phyloP scores from a whole-genome alignment of 92 coral and sea anemone species.

The Porites divaricata region DNA sequence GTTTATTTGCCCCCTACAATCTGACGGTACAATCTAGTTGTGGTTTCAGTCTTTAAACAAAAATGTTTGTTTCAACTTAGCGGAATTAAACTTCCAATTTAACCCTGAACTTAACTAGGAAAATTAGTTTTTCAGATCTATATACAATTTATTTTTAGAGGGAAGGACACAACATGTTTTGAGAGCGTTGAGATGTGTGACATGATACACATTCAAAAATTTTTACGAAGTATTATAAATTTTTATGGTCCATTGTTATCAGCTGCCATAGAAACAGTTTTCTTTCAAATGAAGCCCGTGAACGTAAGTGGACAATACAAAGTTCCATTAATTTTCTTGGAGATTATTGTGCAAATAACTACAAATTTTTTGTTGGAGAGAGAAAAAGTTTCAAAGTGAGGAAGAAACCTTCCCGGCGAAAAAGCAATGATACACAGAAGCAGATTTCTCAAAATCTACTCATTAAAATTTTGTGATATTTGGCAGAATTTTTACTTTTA shows the following conservation, averaged over 20 bases:
- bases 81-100: no score
- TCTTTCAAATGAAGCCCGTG: not conserved
- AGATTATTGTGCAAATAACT: not conserved
- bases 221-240: not conserved
- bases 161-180: not conserved
- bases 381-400: no score
- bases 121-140: no score
- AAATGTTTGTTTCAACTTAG: no score
- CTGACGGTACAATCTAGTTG: not conserved
- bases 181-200: conserved; percentile 5
- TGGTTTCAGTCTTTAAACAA: not conserved
- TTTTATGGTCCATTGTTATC: not conserved
- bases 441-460: no score
- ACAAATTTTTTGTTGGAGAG: not conserved
- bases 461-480: no score
- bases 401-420: no score
- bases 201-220: not conserved
- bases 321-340: not conserved
- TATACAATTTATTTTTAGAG: not conserved
- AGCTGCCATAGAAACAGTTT: conserved; percentile 26
- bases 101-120: no score
- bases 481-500: no score
- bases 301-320: not conserved
- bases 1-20: not conserved
- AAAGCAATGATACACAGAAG: no score